phyloP scores from a whole-genome alignment of 1,140 invertebrate genomes.

The Drosophila repletoides region DNA sequence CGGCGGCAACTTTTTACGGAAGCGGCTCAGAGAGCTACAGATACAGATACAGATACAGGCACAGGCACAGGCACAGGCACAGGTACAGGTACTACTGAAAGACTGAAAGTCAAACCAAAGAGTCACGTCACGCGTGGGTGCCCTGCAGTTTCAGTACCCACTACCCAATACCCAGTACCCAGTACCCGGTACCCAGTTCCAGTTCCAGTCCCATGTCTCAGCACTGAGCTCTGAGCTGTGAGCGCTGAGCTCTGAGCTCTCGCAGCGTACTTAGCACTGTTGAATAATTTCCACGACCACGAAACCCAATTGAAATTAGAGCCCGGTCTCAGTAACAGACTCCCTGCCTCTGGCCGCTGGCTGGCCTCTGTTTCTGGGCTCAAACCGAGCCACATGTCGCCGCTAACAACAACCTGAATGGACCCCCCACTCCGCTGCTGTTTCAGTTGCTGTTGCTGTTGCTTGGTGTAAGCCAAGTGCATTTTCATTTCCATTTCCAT shows the following conservation, averaged over 20 bases:
- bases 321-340: slow-evolving; percentile 57
- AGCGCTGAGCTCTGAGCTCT: too few relatives aligned
- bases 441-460: neutral
- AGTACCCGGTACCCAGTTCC: too few relatives aligned
- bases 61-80: slow-evolving; percentile 37
- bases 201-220: slow-evolving; percentile 5
- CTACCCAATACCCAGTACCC: too few relatives aligned
- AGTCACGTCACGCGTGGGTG: slow-evolving; percentile 80
- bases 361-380: neutral
- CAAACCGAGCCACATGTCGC: slow-evolving; percentile 66
- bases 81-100: slow-evolving; percentile 49
- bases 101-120: slow-evolving; percentile 76
- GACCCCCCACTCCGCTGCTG: slow-evolving; percentile 4
- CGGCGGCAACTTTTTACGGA: slow-evolving; percentile 74
- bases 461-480: slow-evolving; percentile 64
- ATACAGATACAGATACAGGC: neutral
- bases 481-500: slow-evolving; percentile 71
- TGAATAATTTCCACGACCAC: slow-evolving; percentile 79
- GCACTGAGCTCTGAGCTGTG: slow-evolving; percentile 6
- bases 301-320: slow-evolving; percentile 80
- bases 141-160: slow-evolving; percentile 38
- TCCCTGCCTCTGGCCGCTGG: slow-evolving; percentile 2
- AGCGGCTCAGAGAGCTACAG: slow-evolving; percentile 69
- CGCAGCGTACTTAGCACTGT: slow-evolving; percentile 70
- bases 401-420: slow-evolving; percentile 61